Conservation (phyloP, 2,888 invertebrate genomes). For the Drosophila helvetica region DNA sequence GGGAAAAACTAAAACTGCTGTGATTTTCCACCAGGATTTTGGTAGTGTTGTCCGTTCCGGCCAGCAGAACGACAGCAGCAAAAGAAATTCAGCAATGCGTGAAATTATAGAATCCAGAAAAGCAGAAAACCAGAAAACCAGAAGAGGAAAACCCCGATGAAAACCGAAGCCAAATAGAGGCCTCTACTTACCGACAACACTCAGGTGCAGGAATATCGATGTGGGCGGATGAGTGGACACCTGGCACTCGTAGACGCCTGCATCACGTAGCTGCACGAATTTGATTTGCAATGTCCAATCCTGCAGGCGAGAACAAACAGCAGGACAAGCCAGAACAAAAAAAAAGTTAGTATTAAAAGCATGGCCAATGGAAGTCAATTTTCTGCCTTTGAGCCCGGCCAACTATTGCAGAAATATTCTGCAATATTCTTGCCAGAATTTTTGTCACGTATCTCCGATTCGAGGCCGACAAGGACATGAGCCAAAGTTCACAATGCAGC, state of each 20-base stretch:
- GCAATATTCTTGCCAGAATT: conserved; percentile 45
- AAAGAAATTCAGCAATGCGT: conserved; percentile 44
- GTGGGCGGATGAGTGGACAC: conserved; percentile 96
- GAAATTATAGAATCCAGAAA: conserved; percentile 52
- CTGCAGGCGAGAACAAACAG: conserved; percentile 83
- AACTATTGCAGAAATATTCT: conserved; percentile 24
- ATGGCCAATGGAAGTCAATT: conserved; percentile 33
- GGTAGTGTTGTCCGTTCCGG: conserved; percentile 20
- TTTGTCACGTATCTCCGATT: conserved; percentile 59
- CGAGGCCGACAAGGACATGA: conserved; percentile 33
- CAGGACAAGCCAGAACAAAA: conserved; percentile 3
- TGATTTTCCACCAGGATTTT: conserved; percentile 25
- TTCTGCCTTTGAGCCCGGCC: conserved; percentile 4
- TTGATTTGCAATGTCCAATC: conserved; percentile 97
- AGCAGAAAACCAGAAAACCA: background rate
- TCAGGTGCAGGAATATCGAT: conserved; percentile 93
- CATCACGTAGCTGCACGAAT: conserved; percentile 93
- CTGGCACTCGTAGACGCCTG: conserved; percentile 95
- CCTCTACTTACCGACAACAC: conserved; percentile 92
- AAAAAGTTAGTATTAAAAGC: conserved; percentile 25
- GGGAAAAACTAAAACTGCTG: conserved; percentile 32
- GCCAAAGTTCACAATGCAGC: conserved; percentile 43
- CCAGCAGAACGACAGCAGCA: conserved; percentile 8
- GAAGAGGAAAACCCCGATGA: conserved; percentile 13
- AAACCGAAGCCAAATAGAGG: conserved; percentile 7